These are phyloP conservation scores for Poeciliopsis occidentalis DNA, from an alignment of 2,113 vertebrate genomes.

Conservation along the genomic window DNA sequence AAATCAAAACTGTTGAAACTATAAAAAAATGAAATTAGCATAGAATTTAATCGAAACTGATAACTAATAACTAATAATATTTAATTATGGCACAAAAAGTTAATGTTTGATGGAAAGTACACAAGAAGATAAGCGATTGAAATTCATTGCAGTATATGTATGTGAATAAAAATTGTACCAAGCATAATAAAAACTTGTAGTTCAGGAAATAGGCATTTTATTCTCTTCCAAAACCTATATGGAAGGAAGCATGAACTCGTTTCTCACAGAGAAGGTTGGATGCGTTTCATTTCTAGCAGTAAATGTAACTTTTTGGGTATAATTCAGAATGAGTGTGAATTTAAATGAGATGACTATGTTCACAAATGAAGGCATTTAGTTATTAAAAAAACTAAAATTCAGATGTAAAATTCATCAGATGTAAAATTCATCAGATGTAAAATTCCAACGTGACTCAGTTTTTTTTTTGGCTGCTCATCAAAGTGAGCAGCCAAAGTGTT, in stretches of 20 bases:
- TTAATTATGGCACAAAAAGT: too few relatives aligned
- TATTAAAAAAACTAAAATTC: too few relatives aligned
- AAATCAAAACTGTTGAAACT: too few relatives aligned
- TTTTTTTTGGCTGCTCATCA: conserved; percentile 36
- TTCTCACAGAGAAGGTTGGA: conserved; percentile 6
- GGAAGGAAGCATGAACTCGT: background rate
- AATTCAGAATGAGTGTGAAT: background rate
- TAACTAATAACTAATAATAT: too few relatives aligned
- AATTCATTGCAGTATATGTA: conserved; percentile 22
- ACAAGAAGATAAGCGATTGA: too few relatives aligned
- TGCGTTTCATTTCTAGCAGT: conserved; percentile 6
- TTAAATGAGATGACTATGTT: background rate
- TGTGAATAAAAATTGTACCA: background rate
- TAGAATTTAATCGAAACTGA: too few relatives aligned
- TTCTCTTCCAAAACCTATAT: background rate
- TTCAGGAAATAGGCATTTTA: background rate
- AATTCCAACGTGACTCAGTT: conserved; percentile 1
- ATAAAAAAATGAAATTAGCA: too few relatives aligned
- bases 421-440: conserved; percentile 20
- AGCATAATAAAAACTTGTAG: background rate
- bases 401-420: too few relatives aligned
- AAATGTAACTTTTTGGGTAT: background rate
- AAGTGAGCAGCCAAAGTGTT: conserved; percentile 23
- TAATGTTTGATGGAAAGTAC: too few relatives aligned
- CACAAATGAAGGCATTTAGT: background rate